A percentile compares a stretch with the other conserved stretches of the same genome.
Conservation (phyloP, 1,140 invertebrate genomes). For the Formica selysi region DNA sequence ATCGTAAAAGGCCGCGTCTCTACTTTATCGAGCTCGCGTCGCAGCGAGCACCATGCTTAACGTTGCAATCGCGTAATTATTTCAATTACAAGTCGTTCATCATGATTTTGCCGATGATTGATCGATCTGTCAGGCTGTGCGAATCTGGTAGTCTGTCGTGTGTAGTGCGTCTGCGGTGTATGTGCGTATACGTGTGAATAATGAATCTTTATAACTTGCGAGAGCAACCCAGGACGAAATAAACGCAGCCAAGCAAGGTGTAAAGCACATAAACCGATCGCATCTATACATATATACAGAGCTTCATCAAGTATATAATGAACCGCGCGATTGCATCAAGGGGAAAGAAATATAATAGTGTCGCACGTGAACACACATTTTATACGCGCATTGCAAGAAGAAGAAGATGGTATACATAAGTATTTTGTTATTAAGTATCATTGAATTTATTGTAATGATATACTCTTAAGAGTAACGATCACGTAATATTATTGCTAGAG, state of each 20-base stretch:
- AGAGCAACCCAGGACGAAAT: slow-evolving; percentile 21
- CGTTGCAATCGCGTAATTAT: slow-evolving; percentile 65
- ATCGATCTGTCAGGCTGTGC: slow-evolving; percentile 84
- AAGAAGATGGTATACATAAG: slow-evolving; percentile 65
- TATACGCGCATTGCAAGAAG: slow-evolving; percentile 76
- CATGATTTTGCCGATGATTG: slow-evolving; percentile 74
- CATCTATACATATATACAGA: slow-evolving; percentile 55
- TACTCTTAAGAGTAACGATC: slow-evolving; percentile 84
- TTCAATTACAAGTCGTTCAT: slow-evolving; percentile 73
- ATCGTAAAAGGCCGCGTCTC: not conserved
- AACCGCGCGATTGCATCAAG: slow-evolving; percentile 54
- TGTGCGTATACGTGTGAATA: slow-evolving; percentile 47
- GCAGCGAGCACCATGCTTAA: slow-evolving; percentile 47
- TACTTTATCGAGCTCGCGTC: slow-evolving; percentile 36
- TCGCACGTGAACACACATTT: slow-evolving; percentile 75
- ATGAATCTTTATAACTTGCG: slow-evolving; percentile 39
- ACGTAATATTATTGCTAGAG: slow-evolving; percentile 84
- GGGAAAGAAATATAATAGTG: slow-evolving; percentile 14
- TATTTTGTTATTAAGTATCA: slow-evolving; percentile 82
- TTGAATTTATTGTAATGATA: slow-evolving; percentile 83
- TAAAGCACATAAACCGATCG: slow-evolving; percentile 50
- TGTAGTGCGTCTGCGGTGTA: slow-evolving; percentile 56
- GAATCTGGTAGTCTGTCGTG: slow-evolving; percentile 84
- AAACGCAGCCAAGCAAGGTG: slow-evolving; percentile 39
- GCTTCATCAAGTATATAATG: slow-evolving; percentile 49